Conservation (phyloP, 35 echinoderm and acorn worm genomes). For the Anneissia japonica region DNA sequence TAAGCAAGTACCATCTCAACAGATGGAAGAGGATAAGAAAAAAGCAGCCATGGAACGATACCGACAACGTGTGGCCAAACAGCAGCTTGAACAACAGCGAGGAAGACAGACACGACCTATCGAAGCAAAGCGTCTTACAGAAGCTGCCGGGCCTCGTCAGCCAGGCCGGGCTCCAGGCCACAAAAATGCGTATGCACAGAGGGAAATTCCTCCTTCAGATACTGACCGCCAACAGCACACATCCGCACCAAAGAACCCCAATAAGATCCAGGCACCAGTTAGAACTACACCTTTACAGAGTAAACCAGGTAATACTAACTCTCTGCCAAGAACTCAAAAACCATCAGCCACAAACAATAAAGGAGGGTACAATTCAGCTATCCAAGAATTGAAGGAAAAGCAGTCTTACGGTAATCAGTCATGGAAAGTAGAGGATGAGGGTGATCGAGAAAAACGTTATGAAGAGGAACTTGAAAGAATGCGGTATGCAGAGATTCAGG, state of each 20-base stretch:
- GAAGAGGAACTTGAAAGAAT: constrained; percentile 54
- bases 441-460: constrained; percentile 48
- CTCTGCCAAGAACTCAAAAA: constrained; percentile 6
- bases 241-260: neutral
- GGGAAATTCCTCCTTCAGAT: neutral
- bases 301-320: neutral
- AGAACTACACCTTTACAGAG: neutral
- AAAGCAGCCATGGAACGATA: neutral
- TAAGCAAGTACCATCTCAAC: neutral
- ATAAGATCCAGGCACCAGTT: neutral
- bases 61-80: neutral
- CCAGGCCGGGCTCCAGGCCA: neutral
- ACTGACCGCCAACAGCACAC: neutral
- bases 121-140: neutral
- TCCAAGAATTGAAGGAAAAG: neutral
- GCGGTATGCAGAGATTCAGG: constrained; percentile 54
- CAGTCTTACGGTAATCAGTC: constrained; percentile 64
- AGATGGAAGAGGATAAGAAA: neutral
- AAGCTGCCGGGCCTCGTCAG: neutral
- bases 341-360: neutral
- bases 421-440: constrained; percentile 68
- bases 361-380: neutral
- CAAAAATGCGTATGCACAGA: neutral
- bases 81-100: neutral
- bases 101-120: neutral